Evolutionary conservation across 1,140 invertebrate genomes (phyloP).

Genomic region (Pentalonia nigronervosa): DNA sequence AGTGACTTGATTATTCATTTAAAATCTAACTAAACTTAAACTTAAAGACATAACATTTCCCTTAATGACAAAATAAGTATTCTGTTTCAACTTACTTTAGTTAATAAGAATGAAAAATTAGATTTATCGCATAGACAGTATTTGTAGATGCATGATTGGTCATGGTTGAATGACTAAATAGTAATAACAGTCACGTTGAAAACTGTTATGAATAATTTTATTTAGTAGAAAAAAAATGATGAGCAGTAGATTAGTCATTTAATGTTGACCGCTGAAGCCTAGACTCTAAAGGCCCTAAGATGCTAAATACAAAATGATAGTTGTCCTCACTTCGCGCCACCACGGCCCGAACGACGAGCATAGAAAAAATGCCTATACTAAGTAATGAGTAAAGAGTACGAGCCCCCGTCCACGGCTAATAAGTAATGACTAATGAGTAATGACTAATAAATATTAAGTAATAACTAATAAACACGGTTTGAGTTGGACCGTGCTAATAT

Average conservation of each 20-base stretch:
- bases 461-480: no score
- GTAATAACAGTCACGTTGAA: neutral
- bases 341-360: no score
- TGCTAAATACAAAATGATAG: neutral
- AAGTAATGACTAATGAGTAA: neutral
- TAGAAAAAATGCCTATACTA: no score
- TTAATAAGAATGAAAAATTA: neutral
- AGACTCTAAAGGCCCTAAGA: neutral
- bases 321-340: neutral
- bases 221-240: neutral
- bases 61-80: neutral
- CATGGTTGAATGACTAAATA: neutral
- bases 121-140: neutral
- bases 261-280: neutral
- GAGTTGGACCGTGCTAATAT: no score
- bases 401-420: neutral
- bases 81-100: neutral
- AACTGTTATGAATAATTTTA: neutral
- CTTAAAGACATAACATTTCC: neutral
- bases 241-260: neutral
- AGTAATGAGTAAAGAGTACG: no score
- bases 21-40: conserved; percentile 11
- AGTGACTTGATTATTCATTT: neutral
- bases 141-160: neutral
- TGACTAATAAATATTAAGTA: neutral